Evolutionary conservation across 2,797 vertebrate species (phyloP).

Genomic region (Channa striata): DNA sequence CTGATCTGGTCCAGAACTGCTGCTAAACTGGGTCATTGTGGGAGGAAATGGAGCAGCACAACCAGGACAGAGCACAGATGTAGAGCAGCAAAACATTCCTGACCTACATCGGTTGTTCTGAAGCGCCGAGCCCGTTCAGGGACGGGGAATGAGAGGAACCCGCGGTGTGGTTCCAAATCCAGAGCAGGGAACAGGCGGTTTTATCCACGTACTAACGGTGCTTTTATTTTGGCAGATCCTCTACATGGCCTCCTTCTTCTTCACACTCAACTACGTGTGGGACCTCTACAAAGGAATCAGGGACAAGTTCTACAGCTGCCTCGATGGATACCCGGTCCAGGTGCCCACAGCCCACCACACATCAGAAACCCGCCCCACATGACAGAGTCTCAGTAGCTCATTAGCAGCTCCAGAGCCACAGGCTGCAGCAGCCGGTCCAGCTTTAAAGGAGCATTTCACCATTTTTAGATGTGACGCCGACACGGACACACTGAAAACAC

Average conservation of each 20-base stretch:
- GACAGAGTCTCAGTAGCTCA: no score
- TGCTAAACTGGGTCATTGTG: constrained; percentile 52
- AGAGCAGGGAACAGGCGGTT: no score
- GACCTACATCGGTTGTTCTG: constrained; percentile 60
- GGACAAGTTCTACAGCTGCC: constrained; percentile 80
- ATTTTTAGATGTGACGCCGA: no score
- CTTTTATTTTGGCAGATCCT: constrained; percentile 81
- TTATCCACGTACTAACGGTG: background rate
- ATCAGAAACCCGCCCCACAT: background rate
- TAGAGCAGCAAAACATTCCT: constrained; percentile 43
- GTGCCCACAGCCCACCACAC: constrained; percentile 54
- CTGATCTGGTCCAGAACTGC: background rate
- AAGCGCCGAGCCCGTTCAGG: background rate
- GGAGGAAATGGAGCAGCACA: constrained; percentile 56
- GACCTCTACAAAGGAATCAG: constrained; percentile 85
- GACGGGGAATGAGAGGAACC: no score
- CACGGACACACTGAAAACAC: no score
- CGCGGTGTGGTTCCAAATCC: no score
- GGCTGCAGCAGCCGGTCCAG: no score
- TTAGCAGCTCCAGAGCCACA: no score
- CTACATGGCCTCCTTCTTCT: constrained; percentile 90
- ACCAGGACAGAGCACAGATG: constrained; percentile 20
- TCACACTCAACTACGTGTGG: constrained; percentile 90
- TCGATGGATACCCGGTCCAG: constrained; percentile 74
- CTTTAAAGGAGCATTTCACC: no score